These are phyloP conservation scores for Poecilia picta DNA, from an alignment of 2,797 vertebrate species.

Conservation along the genomic window DNA sequence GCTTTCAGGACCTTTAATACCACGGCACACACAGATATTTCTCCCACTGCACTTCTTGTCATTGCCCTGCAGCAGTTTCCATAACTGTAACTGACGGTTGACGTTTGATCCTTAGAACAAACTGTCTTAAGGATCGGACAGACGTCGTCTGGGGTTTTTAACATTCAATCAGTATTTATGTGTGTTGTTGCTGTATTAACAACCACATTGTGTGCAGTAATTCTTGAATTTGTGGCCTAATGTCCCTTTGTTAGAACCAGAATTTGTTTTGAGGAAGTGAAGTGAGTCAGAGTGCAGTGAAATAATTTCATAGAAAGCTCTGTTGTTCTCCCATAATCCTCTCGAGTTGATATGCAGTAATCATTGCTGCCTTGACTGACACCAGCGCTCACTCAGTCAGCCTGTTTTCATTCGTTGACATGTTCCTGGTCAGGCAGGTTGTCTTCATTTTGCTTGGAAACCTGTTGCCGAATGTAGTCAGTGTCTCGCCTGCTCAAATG, in stretches of 20 bases:
- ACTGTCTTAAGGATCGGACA: too few relatives aligned
- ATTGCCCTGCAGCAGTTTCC: background rate
- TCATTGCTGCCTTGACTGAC: conserved; percentile 30
- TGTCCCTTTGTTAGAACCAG: background rate
- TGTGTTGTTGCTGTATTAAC: background rate
- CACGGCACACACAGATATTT: background rate
- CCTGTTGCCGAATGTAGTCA: conserved; percentile 26
- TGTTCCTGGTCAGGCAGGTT: conserved; percentile 64
- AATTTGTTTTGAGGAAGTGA: conserved; percentile 5
- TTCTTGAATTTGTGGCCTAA: background rate
- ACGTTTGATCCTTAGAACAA: background rate
- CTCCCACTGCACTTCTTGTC: background rate
- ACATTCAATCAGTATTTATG: background rate
- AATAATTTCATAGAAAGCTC: conserved; percentile 17
- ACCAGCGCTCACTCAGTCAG: conserved; percentile 36
- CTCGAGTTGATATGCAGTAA: background rate
- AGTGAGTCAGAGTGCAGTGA: conserved; percentile 9
- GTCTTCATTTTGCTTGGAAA: conserved; percentile 16
- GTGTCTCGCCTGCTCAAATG: conserved; percentile 18
- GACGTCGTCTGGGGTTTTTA: background rate
- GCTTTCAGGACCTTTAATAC: background rate
- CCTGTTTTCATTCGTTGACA: conserved; percentile 47
- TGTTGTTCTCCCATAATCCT: conserved; percentile 21
- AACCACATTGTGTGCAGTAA: background rate
- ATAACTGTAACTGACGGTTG: background rate